phyloP scores from a whole-genome alignment of 2,113 vertebrate species.

The Petroica traversi region DNA sequence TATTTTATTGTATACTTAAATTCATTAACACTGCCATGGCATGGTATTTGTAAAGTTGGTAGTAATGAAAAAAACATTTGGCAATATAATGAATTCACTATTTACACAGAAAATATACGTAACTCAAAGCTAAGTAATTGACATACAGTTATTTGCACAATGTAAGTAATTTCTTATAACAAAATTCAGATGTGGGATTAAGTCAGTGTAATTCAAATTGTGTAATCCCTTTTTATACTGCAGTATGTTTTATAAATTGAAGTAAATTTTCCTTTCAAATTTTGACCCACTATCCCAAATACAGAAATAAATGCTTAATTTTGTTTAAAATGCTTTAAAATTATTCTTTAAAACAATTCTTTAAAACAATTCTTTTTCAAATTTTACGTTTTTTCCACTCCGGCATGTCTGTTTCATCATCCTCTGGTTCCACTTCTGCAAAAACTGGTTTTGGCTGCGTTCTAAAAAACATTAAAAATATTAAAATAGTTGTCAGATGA shows the following conservation, averaged over 20 bases:
- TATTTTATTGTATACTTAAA: background rate
- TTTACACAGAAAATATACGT: background rate
- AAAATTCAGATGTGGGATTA: constrained; percentile 6
- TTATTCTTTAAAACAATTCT: background rate
- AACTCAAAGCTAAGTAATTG: background rate
- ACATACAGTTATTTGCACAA: background rate
- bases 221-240: background rate
- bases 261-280: background rate
- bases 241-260: background rate
- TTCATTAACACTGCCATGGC: background rate
- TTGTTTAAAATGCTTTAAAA: background rate
- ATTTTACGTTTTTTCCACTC: constrained; percentile 99
- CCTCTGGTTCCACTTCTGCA: constrained; percentile 89
- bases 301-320: background rate
- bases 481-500: background rate
- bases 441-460: constrained; percentile 93
- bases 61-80: background rate
- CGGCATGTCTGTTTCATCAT: constrained; percentile 91
- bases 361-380: constrained; percentile 73
- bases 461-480: constrained; percentile 73
- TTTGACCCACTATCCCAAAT: background rate
- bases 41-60: background rate
- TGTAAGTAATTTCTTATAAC: background rate
- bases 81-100: background rate
- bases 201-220: background rate